Percentiles rank a stretch among this genome's conserved stretches.
Evolutionary conservation across 2,113 vertebrate genomes (phyloP).

Genomic region (Vulpes vulpes): DNA sequence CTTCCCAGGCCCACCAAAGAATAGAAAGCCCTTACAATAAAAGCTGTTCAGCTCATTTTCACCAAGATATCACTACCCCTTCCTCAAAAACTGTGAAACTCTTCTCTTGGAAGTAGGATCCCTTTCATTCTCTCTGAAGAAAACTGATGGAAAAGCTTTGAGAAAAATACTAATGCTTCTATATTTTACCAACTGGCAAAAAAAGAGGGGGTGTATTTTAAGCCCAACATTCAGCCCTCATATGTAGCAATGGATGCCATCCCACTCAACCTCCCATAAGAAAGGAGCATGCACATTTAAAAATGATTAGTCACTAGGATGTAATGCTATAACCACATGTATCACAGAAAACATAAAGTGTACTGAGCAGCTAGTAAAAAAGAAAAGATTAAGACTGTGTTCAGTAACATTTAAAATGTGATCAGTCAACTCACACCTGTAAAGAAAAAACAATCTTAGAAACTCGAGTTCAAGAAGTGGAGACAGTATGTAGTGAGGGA

Average conservation of each 20-base stretch:
- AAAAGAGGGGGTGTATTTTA: neutral
- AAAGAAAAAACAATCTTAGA: slow-evolving; percentile 3
- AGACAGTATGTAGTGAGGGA: rapidly evolving
- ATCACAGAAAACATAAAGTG: slow-evolving; percentile 18
- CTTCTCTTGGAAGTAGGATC: neutral
- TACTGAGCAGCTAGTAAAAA: slow-evolving; percentile 74
- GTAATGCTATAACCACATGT: neutral
- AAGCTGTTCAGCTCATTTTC: neutral
- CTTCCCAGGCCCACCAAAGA: neutral
- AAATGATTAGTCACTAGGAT: neutral
- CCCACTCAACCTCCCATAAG: neutral
- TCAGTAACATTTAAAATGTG: slow-evolving; percentile 73
- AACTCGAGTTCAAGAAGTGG: neutral
- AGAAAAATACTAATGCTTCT: neutral
- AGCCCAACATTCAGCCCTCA: neutral
- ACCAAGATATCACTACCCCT: neutral
- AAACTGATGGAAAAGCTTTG: neutral
- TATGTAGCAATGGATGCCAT: neutral
- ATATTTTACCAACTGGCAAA: neutral
- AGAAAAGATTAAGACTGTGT: slow-evolving; percentile 71
- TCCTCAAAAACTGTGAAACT: neutral
- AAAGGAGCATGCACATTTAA: rapidly evolving
- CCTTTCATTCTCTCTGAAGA: slow-evolving; percentile 17
- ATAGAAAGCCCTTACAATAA: neutral
- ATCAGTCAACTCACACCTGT: slow-evolving; percentile 78